Evolutionary conservation across 2,888 invertebrate genomes (phyloP).

Genomic region (Tortrix viridana): DNA sequence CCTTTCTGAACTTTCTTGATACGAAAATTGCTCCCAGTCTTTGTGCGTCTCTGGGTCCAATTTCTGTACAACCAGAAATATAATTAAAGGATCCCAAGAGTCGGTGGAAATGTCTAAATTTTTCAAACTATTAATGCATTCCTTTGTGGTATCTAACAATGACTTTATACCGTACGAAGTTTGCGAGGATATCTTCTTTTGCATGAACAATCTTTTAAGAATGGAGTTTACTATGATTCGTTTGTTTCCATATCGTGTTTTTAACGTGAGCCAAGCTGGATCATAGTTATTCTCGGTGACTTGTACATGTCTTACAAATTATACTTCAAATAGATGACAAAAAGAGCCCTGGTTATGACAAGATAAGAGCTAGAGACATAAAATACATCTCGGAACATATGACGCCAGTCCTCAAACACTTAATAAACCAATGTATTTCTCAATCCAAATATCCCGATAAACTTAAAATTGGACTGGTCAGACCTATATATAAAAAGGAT

Average conservation of each 20-base stretch:
- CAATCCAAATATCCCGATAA: no score
- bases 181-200: conserved; percentile 26
- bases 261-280: conserved; percentile 36
- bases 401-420: no score
- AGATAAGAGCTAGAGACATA: no score
- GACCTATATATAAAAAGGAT: no score
- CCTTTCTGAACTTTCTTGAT: conserved; percentile 10
- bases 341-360: no score
- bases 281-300: conserved; percentile 6
- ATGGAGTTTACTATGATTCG: conserved; percentile 1
- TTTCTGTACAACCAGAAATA: conserved; percentile 6
- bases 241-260: conserved; percentile 23
- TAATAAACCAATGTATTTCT: no score
- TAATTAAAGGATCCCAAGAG: conserved; percentile 6
- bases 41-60: conserved; percentile 11
- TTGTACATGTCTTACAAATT: conserved; percentile 2
- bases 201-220: conserved; percentile 25
- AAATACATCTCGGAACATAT: no score
- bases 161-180: conserved; percentile 27
- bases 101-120: conserved; percentile 36
- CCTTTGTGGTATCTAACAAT: conserved; percentile 37
- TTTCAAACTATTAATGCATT: conserved; percentile 35
- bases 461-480: no score
- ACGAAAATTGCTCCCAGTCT: conserved; percentile 5
- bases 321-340: no score